Percentiles rank a stretch among this genome's conserved stretches.
These are phyloP conservation scores for Conus betulinus DNA, from an alignment of 1,140 invertebrate genomes.

Conservation along the genomic window DNA sequence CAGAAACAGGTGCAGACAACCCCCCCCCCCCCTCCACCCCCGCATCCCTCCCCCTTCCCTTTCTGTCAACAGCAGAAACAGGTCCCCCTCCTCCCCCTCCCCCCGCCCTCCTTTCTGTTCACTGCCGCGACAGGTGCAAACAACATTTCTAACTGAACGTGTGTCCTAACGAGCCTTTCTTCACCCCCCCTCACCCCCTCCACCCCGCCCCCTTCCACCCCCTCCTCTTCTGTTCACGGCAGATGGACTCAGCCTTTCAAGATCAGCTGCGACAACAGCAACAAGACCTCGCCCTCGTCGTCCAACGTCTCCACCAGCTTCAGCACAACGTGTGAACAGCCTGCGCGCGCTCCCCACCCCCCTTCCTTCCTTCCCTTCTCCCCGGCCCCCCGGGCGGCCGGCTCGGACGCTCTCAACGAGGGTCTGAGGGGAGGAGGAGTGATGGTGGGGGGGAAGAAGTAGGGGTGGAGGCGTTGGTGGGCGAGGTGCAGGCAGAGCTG, in stretches of 20 bases:
- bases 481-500: background rate
- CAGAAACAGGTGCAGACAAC: too few relatives aligned
- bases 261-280: background rate
- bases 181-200: too few relatives aligned
- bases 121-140: too few relatives aligned
- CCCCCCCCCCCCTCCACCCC: too few relatives aligned
- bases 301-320: background rate
- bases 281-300: background rate
- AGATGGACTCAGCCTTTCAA: background rate
- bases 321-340: background rate
- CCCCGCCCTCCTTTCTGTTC: too few relatives aligned
- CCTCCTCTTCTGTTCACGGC: background rate
- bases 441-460: background rate
- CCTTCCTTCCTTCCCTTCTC: background rate
- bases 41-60: too few relatives aligned
- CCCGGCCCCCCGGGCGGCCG: background rate
- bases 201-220: background rate
- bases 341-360: background rate
- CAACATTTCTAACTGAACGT: too few relatives aligned
- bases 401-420: background rate
- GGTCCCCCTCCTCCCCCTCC: too few relatives aligned
- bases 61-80: too few relatives aligned
- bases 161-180: too few relatives aligned
- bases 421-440: background rate
- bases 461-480: background rate